Conservation (phyloP, 2,797 vertebrate species). For the Cephalopachus bancanus region DNA sequence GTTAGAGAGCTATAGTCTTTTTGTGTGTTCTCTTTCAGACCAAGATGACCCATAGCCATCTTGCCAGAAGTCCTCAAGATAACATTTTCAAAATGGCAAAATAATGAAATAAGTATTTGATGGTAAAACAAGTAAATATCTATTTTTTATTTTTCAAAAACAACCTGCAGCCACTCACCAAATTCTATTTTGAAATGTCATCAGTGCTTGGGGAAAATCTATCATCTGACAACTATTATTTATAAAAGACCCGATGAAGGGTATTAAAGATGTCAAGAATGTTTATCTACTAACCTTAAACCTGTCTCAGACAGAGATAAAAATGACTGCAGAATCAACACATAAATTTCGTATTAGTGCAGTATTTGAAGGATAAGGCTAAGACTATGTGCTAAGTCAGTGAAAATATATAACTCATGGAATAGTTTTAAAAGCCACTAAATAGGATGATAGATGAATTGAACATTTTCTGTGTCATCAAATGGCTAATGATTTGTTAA, state of each 20-base stretch:
- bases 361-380: conserved; percentile 73
- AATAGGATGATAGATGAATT: conserved; percentile 80
- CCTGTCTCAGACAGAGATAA: conserved; percentile 77
- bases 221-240: conserved; percentile 77
- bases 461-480: conserved; percentile 76
- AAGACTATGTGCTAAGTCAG: conserved; percentile 68
- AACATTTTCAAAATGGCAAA: conserved; percentile 77
- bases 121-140: conserved; percentile 80
- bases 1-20: too few relatives aligned
- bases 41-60: too few relatives aligned
- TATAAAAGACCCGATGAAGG: conserved; percentile 78
- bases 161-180: conserved; percentile 72
- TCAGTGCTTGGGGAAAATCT: conserved; percentile 53
- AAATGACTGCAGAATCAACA: conserved; percentile 76
- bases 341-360: conserved; percentile 72
- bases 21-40: too few relatives aligned
- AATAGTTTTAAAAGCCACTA: conserved; percentile 70
- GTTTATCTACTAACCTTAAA: conserved; percentile 83
- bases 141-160: conserved; percentile 76
- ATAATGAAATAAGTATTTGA: conserved; percentile 74
- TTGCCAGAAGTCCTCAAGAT: too few relatives aligned
- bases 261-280: conserved; percentile 84
- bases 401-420: conserved; percentile 78
- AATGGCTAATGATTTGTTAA: conserved; percentile 80
- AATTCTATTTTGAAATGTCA: conserved; percentile 70